These are phyloP conservation scores for Octopus bimaculoides DNA, from an alignment of 1,140 invertebrate genomes.

Conservation along the genomic window DNA sequence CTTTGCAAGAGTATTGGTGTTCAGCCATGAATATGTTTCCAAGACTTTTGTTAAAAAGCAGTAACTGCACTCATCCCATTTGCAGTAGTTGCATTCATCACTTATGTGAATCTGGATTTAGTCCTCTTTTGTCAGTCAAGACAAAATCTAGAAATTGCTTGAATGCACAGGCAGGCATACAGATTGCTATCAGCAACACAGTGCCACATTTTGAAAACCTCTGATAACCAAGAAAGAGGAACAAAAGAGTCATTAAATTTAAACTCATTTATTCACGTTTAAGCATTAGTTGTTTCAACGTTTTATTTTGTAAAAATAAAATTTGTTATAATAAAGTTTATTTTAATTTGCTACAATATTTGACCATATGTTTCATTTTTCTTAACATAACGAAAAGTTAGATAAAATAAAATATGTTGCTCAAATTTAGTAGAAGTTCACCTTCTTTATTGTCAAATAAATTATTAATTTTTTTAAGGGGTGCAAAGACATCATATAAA, in stretches of 20 bases:
- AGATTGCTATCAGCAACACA: neutral
- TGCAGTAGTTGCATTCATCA: neutral
- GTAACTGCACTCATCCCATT: neutral
- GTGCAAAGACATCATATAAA: too few relatives aligned
- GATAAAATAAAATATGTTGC: too few relatives aligned
- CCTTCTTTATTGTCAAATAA: too few relatives aligned
- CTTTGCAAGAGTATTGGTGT: constrained; percentile 1
- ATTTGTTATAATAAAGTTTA: too few relatives aligned
- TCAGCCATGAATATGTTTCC: neutral
- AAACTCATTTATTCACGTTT: neutral
- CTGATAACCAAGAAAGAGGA: neutral
- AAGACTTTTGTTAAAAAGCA: neutral
- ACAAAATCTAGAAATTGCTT: neutral
- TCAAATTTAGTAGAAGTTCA: too few relatives aligned
- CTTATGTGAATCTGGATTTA: constrained; percentile 4
- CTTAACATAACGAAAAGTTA: too few relatives aligned
- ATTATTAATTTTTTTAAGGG: too few relatives aligned
- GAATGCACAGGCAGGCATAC: neutral
- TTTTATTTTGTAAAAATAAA: too few relatives aligned
- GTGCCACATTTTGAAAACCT: constrained; percentile 5
- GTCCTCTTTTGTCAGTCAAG: neutral
- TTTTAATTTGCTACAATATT: too few relatives aligned
- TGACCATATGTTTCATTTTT: too few relatives aligned
- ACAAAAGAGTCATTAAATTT: constrained; percentile 11
- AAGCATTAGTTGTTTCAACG: too few relatives aligned